Evolutionary conservation across 2,113 vertebrate species (phyloP), one percentile per base, ranked within the genome.

Genomic region (Dunckerocampus dactyliophorus): DNA sequence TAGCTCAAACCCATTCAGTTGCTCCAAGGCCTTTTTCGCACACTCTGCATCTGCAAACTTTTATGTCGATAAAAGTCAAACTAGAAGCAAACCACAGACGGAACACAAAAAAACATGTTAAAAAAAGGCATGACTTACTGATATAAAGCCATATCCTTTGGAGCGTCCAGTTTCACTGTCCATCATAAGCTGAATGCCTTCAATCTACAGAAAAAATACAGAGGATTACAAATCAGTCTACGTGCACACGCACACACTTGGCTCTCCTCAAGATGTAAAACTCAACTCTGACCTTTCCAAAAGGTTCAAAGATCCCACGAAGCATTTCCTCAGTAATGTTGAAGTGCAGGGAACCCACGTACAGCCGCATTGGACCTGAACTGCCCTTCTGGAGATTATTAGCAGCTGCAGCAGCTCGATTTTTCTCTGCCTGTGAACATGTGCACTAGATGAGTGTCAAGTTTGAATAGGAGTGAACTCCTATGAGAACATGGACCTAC

Each of bases 291-390:
- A 98, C 97, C 90, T 93, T 93, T 79, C 97, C 97, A 81, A 99
- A 99, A 0, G 97, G 97, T 72, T 99, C 97, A 75, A 99, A 99
- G 77, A 99, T 99, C 39, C 96, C 97, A 67, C 95, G 90, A 43
- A 99, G 93, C 97, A 99, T 99, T 82, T 98, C 97, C 81, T 99
- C 97, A 39, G 97, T 99, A 67, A 99, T 99, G 74, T 99, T 99
- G 85, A 98, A 99, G 69, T 99, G 97, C 70, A 99, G 86, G 0
- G 97, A 99, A 47, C 97, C 97, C 46, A 99, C 97, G 58, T 98
- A 99, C 14, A 99, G 92, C 8, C 97, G 86, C 97, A 99, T 99
- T 0, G 97, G 97, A 22, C 97, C 97, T n/a, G 94, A 93, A 57
- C 91, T 95, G 67, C 96, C 96, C 78, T 97, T 98, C 84, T 99